Evolutionary conservation across 2,888 invertebrate species (phyloP).

Genomic region (Branchellion lobata): DNA sequence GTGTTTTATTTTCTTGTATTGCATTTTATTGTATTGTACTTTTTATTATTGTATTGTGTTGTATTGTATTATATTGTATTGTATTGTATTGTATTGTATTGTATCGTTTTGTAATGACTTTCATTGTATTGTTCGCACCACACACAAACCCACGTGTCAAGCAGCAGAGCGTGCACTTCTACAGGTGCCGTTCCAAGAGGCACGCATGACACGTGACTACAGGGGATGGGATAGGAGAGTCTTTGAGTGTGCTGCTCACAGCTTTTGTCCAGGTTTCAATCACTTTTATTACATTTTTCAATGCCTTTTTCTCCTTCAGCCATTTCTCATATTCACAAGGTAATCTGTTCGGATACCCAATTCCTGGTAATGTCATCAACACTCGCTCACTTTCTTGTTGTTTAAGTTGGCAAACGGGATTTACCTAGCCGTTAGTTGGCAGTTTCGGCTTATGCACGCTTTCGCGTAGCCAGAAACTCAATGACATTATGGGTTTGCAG

Average conservation of each 20-base stretch:
- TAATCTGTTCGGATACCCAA: not conserved
- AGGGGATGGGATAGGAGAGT: conserved; percentile 37
- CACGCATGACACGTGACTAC: not conserved
- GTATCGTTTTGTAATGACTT: not conserved
- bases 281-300: not conserved
- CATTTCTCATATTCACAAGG: not conserved
- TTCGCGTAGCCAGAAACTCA: too few relatives aligned
- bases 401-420: too few relatives aligned
- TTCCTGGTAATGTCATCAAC: not conserved
- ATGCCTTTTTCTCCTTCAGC: not conserved
- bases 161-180: too few relatives aligned
- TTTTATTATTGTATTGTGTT: too few relatives aligned
- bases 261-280: conserved; percentile 56
- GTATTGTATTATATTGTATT: too few relatives aligned
- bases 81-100: too few relatives aligned
- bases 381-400: not conserved
- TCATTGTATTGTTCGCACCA: not conserved
- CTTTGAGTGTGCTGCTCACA: conserved; percentile 55
- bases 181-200: conserved; percentile 19
- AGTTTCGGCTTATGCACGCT: too few relatives aligned
- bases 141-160: not conserved
- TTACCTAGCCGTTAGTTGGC: too few relatives aligned
- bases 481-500: too few relatives aligned
- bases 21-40: too few relatives aligned
- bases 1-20: too few relatives aligned